These are phyloP conservation scores for Dicentrarchus labrax DNA, from an alignment of 2,113 vertebrate species.

Conservation along the genomic window DNA sequence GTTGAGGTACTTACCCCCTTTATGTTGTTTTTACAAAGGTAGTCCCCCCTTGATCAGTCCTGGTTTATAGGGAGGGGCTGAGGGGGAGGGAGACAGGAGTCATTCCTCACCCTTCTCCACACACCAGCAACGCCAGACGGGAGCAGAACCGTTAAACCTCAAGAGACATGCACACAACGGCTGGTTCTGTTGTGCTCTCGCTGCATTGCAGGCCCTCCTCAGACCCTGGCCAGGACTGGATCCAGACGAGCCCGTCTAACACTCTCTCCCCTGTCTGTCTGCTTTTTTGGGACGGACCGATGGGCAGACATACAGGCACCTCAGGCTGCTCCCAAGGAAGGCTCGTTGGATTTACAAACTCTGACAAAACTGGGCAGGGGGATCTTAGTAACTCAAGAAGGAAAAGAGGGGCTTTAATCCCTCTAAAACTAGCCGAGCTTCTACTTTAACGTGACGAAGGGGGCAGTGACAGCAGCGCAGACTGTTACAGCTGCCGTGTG, in stretches of 20 bases:
- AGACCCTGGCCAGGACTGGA: constrained; percentile 85
- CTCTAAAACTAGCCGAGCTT: constrained; percentile 68
- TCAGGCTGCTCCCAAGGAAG: constrained; percentile 83
- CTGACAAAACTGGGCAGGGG: constrained; percentile 71
- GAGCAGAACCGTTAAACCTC: constrained; percentile 83
- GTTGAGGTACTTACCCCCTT: constrained; percentile 87
- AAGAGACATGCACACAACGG: constrained; percentile 59
- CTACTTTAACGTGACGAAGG: constrained; percentile 73
- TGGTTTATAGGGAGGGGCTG: constrained; percentile 84
- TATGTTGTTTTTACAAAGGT: constrained; percentile 81
- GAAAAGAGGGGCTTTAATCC: constrained; percentile 58
- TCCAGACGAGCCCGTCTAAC: constrained; percentile 83
- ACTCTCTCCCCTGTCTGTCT: constrained; percentile 76
- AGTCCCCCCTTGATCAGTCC: constrained; percentile 85
- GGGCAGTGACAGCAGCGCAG: constrained; percentile 81
- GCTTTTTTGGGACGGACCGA: constrained; percentile 65
- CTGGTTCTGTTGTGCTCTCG: constrained; percentile 84
- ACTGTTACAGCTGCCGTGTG: constrained; percentile 82
- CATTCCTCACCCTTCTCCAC: constrained; percentile 58
- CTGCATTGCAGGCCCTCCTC: constrained; percentile 85
- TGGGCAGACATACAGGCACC: constrained; percentile 79
- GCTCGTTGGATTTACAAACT: constrained; percentile 79
- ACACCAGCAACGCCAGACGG: constrained; percentile 84
- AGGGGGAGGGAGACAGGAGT: constrained; percentile 84
- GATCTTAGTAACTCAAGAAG: constrained; percentile 62